Percentiles rank a stretch among this genome's conserved stretches.
Conservation (phyloP, 2,113 vertebrate species). For the Engystomops pustulosus region DNA sequence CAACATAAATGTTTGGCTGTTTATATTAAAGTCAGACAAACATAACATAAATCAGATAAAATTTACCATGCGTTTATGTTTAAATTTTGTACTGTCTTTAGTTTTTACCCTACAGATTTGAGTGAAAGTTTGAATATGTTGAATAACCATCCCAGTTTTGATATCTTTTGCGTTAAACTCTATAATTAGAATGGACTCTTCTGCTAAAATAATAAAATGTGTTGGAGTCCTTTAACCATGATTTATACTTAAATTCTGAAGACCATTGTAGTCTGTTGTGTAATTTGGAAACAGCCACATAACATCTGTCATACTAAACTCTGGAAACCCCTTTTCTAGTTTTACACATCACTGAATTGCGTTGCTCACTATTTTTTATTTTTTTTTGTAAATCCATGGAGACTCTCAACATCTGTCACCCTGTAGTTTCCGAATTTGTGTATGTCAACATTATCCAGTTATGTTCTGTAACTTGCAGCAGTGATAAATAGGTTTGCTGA, state of each 20-base stretch:
- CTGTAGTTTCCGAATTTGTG: background rate
- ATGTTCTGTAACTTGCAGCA: background rate
- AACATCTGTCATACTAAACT: conserved; percentile 5
- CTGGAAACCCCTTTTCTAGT: background rate
- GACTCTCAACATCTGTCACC: background rate
- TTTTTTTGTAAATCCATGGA: background rate
- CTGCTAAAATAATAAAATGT: background rate
- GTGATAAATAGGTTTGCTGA: background rate
- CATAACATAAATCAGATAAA: too few relatives aligned
- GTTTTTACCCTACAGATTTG: too few relatives aligned
- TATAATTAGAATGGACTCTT: background rate
- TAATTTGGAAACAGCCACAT: background rate
- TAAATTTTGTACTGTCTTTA: too few relatives aligned
- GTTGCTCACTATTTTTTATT: background rate
- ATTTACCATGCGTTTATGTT: too few relatives aligned
- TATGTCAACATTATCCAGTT: background rate
- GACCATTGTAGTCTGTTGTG: background rate
- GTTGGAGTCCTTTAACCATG: background rate
- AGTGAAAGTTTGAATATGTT: too few relatives aligned
- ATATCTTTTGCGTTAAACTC: background rate
- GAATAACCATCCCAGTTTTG: too few relatives aligned
- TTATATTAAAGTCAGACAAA: too few relatives aligned
- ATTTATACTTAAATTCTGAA: background rate
- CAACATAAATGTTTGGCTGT: too few relatives aligned
- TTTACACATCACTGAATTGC: conserved; percentile 4